Base-by-base conservation (phyloP, 2,888 invertebrate species). In the Ametastegia equiseti region DNA sequence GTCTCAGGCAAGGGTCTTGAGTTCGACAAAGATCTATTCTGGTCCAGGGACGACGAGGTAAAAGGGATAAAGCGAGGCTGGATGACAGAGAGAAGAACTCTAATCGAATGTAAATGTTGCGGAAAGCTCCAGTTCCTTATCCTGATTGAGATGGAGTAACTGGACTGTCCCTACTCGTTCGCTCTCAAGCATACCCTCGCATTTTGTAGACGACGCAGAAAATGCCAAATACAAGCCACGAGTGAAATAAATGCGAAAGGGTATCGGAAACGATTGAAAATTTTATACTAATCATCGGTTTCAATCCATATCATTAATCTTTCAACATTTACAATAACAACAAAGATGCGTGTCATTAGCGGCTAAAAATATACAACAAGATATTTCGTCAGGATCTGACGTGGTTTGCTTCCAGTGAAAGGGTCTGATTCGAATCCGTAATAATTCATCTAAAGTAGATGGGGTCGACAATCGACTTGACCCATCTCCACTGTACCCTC, bases 71-170 rank as follows among this genome's bases (percentile, higher is more conserved):
- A 78, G 54, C 50, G 75, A 19, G n/a, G 27, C 71, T 54, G 75
- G 36, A 50, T 54, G 75, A 75, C 69, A 75, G 81, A 83, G 81
- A 82, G 86, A 85, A 83, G 84, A 85, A 84, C 84, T 85, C 85
- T 88, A 88, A 88, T 86, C 88, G 88, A 89, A 89, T 89, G 90
- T 88, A 90, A 90, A 89, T 90, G 88, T 89, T 87, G 87, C 86
- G 88, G 87, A 88, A 89, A 88, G 86, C 86, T 87, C 86, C 86
- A 86, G 85, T 86, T 86, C 85, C 86, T 89, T 88, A 88, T 88
- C 87, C 85, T 67, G 83, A 85, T 84, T 84, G 84, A 82, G 82
- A 84, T 50, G 33, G 75, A 50, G 54, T 54, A 33, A 75, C 75
- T 54, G 36, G 54, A 73, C 50, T 50, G 27, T 54, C 73, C 73